Evolutionary conservation across 2,113 vertebrate genomes (phyloP), one percentile per base, ranked within the genome.

Genomic region (Coptodon rendalli): DNA sequence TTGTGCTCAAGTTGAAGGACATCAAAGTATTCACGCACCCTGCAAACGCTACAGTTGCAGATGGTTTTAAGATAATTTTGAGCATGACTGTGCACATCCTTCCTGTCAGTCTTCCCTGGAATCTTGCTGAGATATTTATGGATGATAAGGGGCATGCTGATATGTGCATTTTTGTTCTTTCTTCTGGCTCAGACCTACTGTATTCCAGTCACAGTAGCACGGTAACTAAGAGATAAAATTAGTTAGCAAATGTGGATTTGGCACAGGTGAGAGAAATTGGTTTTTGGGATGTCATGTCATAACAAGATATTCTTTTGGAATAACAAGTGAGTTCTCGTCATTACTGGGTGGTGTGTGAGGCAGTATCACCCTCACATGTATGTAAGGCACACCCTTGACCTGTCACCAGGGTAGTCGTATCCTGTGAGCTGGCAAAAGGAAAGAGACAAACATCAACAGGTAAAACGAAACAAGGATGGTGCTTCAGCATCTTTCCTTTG

Each of bases 311-410:
- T 43, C 82, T 6, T 53, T 48, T 82, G 71, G 43, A 56, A 63
- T 45, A 80, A 73, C 24, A 89, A 50, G 29, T 43, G 29, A 80
- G 14, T 89, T 81, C 87, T 80, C 36, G 19, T 68, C 24, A 79
- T 43, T 54, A 17, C 50, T 86, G 57, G 86, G 66, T 81, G 91
- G 82, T 80, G 83, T 59, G 19, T 12, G 31, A 88, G 71, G 16
- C 71, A 89, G 87, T 68, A 81, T 89, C 88, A 84, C 84, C 38
- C 78, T 63, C 56, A 71, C 36, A 68, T 84, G 82, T 88, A 86
- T 90, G 68, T 34, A 24, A 11, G 45, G 12, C 92, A 91, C 91
- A 87, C 88, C 91, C 93, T 87, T 84, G 40, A 78, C 82, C 76
- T 43, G 91, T 83, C 83, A 88, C 89, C 89, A 83, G 88, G 61